A percentile compares a stretch with the other conserved stretches of the same genome.
These are phyloP conservation scores for Zaprionus taronus DNA, from an alignment of 1,140 invertebrate species.

Conservation along the genomic window DNA sequence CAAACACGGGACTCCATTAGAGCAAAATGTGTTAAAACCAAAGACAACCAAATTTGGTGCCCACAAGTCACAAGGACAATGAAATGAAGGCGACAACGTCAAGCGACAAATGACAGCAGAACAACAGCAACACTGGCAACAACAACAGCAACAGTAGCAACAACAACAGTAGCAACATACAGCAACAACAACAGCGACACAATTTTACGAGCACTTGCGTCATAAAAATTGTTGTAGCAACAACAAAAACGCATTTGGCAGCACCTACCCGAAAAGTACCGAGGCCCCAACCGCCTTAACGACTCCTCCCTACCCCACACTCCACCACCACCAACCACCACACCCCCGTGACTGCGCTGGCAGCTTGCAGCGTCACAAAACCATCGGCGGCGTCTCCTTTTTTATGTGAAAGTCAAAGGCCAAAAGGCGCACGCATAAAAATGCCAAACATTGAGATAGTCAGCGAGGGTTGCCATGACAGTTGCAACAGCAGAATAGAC, in stretches of 20 bases:
- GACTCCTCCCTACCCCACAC: background rate
- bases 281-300: conserved; percentile 12
- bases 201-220: conserved; percentile 74
- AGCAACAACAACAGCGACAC: conserved; percentile 31
- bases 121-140: conserved; percentile 8
- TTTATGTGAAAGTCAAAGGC: conserved; percentile 80
- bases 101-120: conserved; percentile 39
- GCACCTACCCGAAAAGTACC: conserved; percentile 21
- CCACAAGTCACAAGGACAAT: conserved; percentile 59
- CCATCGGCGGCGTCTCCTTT: conserved; percentile 54
- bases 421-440: conserved; percentile 76
- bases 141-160: conserved; percentile 29
- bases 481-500: background rate
- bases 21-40: conserved; percentile 64
- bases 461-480: conserved; percentile 43
- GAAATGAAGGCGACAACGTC: conserved; percentile 36
- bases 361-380: conserved; percentile 15
- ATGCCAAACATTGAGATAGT: conserved; percentile 42
- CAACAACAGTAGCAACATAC: conserved; percentile 9
- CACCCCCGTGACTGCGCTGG: background rate
- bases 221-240: conserved; percentile 77
- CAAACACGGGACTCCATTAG: conserved; percentile 69
- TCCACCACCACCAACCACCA: background rate
- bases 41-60: conserved; percentile 52
- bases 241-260: conserved; percentile 77